Evolutionary conservation across 2,797 vertebrate genomes (phyloP), one percentile per base, ranked within the genome.

Genomic region (Esox lucius): DNA sequence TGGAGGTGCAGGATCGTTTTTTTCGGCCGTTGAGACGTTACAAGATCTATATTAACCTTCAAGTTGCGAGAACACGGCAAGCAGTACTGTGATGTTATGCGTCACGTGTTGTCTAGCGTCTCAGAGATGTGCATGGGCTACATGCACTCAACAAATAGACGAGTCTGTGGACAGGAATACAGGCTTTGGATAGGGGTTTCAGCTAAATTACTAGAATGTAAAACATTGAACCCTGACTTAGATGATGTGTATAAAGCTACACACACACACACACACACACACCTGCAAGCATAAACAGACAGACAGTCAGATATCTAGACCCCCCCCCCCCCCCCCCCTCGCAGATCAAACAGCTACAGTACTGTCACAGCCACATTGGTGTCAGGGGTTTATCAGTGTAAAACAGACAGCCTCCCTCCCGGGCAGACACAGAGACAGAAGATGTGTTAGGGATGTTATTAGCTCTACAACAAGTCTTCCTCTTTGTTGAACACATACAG

Each of bases 191-290:
- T 11, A 46, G 42, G 11, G 46, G 42, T 11, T 46, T 12, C 35
- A 39, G 35, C 35, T 39, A 39, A 39, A 39, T 39, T 5, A 39
- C 1, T 39, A 39, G 35, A 39, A 39, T 39, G 35, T 39, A 6
- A 39, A 39, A 39, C 4, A 39, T 39, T 39, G 35, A 39, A 39
- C 35, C 35, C 35, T 39, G 1, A 46, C 0, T 13, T 46, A 46
- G 42, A 13, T 46, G 42, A 46, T 46, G 42, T 46, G 56, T 22
- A 9, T 59, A 22, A 59, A 22, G 19, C 56, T 7, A 5, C 71
- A 80, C 17, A 72, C 68, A 67, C 59, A 72, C 59, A 1, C 59
- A 1, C 3, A 70, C 68, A 70, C 68, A 70, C 42, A 53, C 68
- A 70, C 39, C 5, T n/a, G n/a, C 5, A n/a, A 46, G 42, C 42